These are phyloP conservation scores for Loris lydekkerianus DNA, from an alignment of 2,797 vertebrate species.

Conservation along the genomic window DNA sequence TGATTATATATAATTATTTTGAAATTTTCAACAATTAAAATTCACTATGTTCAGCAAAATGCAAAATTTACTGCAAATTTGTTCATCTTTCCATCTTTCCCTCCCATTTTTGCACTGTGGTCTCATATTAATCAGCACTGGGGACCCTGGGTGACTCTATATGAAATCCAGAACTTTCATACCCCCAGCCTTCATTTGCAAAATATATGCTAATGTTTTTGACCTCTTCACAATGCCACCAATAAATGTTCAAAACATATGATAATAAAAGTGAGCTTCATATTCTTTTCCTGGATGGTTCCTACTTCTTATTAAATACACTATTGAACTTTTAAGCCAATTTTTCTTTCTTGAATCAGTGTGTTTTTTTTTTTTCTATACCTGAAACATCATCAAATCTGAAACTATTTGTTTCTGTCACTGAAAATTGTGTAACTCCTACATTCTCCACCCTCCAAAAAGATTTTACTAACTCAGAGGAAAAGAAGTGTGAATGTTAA, in stretches of 20 bases:
- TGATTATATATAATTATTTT: neutral
- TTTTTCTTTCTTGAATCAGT: neutral
- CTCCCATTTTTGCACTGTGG: neutral
- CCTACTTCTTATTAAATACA: neutral
- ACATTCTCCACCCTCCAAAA: neutral
- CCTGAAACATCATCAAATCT: neutral
- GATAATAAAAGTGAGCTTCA: neutral
- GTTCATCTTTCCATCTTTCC: neutral
- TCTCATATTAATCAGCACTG: neutral
- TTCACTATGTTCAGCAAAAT: neutral
- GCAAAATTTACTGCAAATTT: neutral
- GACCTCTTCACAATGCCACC: neutral
- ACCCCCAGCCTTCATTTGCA: neutral
- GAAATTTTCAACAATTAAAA: neutral
- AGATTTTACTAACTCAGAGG: neutral
- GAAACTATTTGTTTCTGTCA: neutral
- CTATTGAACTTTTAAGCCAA: neutral
- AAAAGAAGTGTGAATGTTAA: constrained; percentile 24
- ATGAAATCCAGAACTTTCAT: neutral
- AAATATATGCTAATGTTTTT: neutral
- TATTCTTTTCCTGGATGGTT: neutral
- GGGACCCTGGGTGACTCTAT: neutral
- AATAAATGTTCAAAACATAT: neutral
- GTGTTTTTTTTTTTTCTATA: neutral
- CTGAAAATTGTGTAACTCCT: neutral